These are phyloP conservation scores for Phocoena phocoena DNA, from an alignment of 2,113 vertebrate species.

Conservation along the genomic window DNA sequence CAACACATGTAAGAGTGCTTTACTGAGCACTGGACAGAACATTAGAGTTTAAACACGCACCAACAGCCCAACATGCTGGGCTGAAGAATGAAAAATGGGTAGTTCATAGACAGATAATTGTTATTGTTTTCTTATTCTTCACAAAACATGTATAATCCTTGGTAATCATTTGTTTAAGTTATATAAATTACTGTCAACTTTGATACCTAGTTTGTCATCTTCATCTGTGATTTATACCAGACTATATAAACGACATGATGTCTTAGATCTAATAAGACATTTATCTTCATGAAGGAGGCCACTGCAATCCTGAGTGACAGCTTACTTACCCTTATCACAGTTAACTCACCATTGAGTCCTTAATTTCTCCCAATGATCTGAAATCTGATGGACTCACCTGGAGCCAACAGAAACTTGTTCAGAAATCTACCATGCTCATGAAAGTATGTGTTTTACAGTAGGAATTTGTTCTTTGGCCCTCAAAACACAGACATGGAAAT, in stretches of 20 bases:
- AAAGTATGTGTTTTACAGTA: background rate
- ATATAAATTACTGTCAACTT: conserved; percentile 80
- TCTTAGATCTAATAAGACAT: conserved; percentile 76
- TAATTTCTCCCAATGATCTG: conserved; percentile 56
- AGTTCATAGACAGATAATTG: conserved; percentile 76
- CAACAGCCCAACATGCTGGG: background rate
- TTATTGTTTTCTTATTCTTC: conserved; percentile 81
- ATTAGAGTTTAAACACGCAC: conserved; percentile 24
- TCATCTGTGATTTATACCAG: conserved; percentile 77
- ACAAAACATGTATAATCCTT: conserved; percentile 76
- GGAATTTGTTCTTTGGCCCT: background rate
- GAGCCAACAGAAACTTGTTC: conserved; percentile 33
- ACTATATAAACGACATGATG: conserved; percentile 76
- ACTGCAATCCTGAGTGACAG: conserved; percentile 61
- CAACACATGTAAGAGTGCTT: background rate
- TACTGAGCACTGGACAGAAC: background rate
- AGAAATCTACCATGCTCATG: background rate
- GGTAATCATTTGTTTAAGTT: conserved; percentile 79
- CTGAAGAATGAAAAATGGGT: conserved; percentile 72
- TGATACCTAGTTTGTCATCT: conserved; percentile 76
- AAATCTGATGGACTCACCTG: conserved; percentile 35
- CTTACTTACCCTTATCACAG: conserved; percentile 71
- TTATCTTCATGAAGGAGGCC: conserved; percentile 78
- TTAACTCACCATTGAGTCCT: conserved; percentile 53
- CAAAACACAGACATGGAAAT: background rate